phyloP scores from a whole-genome alignment of 2,113 vertebrate species.

The Daubentonia madagascariensis region DNA sequence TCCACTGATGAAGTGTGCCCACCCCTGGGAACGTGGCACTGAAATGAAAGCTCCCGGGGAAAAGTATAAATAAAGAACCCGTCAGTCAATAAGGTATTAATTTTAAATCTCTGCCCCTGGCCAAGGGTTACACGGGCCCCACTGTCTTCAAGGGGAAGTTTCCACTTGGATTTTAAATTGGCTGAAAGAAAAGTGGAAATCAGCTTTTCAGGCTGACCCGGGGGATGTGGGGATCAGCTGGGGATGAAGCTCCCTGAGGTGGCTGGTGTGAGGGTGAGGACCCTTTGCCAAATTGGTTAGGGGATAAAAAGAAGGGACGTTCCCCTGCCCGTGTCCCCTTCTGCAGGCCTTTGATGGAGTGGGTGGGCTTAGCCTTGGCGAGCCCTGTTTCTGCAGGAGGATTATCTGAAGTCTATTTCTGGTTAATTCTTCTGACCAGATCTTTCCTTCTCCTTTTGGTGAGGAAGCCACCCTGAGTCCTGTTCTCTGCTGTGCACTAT shows the following conservation, averaged over 20 bases:
- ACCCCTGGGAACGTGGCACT: conserved; percentile 55
- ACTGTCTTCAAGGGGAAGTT: conserved; percentile 20
- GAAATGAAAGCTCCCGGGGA: conserved; percentile 27
- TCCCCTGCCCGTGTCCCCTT: rapidly evolving
- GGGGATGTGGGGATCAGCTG: background rate
- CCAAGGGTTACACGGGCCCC: conserved; percentile 14
- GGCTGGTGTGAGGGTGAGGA: background rate
- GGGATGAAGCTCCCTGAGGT: background rate
- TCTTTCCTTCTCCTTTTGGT: conserved; percentile 50
- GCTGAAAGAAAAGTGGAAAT: background rate
- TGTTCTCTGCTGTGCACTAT: rapidly evolving
- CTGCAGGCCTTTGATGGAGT: background rate
- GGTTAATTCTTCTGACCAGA: conserved; percentile 30
- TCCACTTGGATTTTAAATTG: conserved; percentile 52
- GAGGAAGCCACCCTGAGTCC: background rate
- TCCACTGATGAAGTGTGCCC: conserved; percentile 54
- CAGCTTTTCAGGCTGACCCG: background rate
- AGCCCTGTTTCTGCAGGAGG: background rate
- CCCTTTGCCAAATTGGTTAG: background rate
- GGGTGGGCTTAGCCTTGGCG: rapidly evolving
- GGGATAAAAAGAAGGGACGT: background rate
- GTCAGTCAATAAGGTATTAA: conserved; percentile 45
- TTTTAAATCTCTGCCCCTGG: conserved; percentile 48
- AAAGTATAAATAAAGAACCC: conserved; percentile 60
- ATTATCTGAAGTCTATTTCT: conserved; percentile 45